phyloP scores from a whole-genome alignment of 1,140 invertebrate genomes.

The Ephestia elutella region DNA sequence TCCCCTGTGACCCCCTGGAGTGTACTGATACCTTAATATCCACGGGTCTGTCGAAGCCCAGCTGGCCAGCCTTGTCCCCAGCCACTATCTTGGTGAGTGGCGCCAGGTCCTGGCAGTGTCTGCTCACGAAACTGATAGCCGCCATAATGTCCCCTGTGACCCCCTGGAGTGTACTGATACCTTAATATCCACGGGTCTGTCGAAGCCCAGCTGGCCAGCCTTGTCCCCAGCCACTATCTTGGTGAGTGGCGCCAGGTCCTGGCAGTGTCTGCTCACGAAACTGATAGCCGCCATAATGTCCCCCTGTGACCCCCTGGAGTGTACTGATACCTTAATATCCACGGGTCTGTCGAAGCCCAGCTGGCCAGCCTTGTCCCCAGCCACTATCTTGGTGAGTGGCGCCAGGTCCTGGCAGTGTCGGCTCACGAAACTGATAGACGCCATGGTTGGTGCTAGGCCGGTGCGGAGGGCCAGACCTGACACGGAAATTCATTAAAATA shows the following conservation, averaged over 20 bases:
- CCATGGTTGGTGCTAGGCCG: conserved; percentile 47
- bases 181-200: conserved; percentile 36
- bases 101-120: conserved; percentile 33
- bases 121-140: too few relatives aligned
- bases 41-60: conserved; percentile 34
- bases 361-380: conserved; percentile 19
- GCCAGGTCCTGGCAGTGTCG: conserved; percentile 34
- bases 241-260: conserved; percentile 51
- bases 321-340: conserved; percentile 30
- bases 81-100: conserved; percentile 46
- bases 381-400: conserved; percentile 44
- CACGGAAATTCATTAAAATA: not conserved
- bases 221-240: conserved; percentile 31
- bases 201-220: conserved; percentile 23
- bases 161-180: too few relatives aligned
- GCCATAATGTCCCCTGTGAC: too few relatives aligned
- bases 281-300: too few relatives aligned
- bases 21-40: conserved; percentile 30
- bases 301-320: too few relatives aligned
- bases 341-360: conserved; percentile 34
- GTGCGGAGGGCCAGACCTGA: conserved; percentile 48
- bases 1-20: too few relatives aligned
- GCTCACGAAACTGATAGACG: conserved; percentile 51
- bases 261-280: conserved; percentile 26
- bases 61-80: conserved; percentile 16